phyloP scores from a whole-genome alignment of 2,797 vertebrate species.

The Gobionotothen gibberifrons region DNA sequence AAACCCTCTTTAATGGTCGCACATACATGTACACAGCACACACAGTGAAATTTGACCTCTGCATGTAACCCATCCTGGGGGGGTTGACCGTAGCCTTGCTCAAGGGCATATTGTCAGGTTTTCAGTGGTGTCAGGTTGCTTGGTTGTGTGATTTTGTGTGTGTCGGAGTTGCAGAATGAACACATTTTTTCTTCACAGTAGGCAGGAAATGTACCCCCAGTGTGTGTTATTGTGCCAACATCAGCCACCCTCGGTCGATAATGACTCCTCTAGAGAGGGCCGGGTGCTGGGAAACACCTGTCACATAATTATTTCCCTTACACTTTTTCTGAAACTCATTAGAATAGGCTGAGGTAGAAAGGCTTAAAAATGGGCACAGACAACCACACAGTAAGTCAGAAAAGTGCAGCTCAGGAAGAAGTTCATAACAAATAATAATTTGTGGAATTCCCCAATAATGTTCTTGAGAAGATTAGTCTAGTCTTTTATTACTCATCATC shows the following conservation, averaged over 20 bases:
- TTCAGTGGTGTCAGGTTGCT: conserved; percentile 19
- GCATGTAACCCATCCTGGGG: too few species aligned
- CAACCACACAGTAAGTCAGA: conserved; percentile 3
- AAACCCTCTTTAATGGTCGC: too few species aligned
- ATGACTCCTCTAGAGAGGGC: conserved; percentile 55
- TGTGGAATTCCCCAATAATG: background rate
- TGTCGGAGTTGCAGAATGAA: conserved; percentile 40
- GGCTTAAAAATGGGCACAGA: background rate
- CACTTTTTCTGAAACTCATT: conserved; percentile 36
- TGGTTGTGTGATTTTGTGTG: conserved; percentile 16
- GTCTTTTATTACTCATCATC: conserved; percentile 3
- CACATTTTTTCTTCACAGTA: conserved; percentile 36
- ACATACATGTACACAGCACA: too few species aligned
- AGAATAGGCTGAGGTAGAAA: conserved; percentile 22
- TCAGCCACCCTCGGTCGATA: conserved; percentile 47
- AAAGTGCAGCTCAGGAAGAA: conserved; percentile 5
- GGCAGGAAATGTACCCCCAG: conserved; percentile 43
- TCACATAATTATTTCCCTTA: conserved; percentile 13
- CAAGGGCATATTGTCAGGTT: conserved; percentile 16
- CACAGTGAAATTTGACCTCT: too few species aligned
- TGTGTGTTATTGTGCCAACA: conserved; percentile 46
- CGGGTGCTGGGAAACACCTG: conserved; percentile 45
- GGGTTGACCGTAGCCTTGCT: too few species aligned
- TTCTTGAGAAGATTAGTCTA: conserved; percentile 2
- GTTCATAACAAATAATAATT: background rate